Evolutionary conservation across 2,113 vertebrate species (phyloP), one percentile per base, ranked within the genome.

Genomic region (Apodemus sylvaticus): DNA sequence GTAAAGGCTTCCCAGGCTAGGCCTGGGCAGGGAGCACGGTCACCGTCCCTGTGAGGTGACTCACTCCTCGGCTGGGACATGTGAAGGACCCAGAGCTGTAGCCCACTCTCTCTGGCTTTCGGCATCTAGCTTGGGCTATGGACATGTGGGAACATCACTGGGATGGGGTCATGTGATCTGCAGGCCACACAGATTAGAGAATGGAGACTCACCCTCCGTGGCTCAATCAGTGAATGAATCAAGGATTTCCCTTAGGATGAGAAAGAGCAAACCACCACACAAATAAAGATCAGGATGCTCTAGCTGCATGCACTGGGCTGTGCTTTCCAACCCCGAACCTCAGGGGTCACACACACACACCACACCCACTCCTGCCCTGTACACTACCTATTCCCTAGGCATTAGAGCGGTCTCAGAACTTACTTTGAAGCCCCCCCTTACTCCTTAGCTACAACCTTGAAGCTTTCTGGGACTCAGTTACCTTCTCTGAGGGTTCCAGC

Each of bases 281-380:
- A n/a, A 7, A 42, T 53, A 64, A 71, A 55, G 79, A 39, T 17
- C 20, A 26, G 12, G 31, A 10, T 13, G 8, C 22, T 2, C 53
- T 3, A 13, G 0, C 39, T 7, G 2, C 1, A 10, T 12, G 48
- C 19, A 29, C 51, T 29, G 22, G 8, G 29, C 42, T 24, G 16
- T 31, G 2, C 4, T 24, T 60, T 0, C 45, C 36, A 36, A 16
- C 19, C 4, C n/a, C 5, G 20, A 11, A 19, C 48, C 60, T 1
- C 0, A 19, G 58, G 20, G 14, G 34, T 9, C 24, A 2, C 36
- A 45, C 0, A 0, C 9, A 48, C 45, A 48, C 58, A 5, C 5
- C 3, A 1, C 68, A 19, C 17, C 5, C 24, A 11, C 87, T 19
- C 14, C 24, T 51, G 11, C 60, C 16, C 83, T 10, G n/a, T 45